Base-by-base conservation (phyloP, 2,888 invertebrate species). In the Diarsia rubi region DNA sequence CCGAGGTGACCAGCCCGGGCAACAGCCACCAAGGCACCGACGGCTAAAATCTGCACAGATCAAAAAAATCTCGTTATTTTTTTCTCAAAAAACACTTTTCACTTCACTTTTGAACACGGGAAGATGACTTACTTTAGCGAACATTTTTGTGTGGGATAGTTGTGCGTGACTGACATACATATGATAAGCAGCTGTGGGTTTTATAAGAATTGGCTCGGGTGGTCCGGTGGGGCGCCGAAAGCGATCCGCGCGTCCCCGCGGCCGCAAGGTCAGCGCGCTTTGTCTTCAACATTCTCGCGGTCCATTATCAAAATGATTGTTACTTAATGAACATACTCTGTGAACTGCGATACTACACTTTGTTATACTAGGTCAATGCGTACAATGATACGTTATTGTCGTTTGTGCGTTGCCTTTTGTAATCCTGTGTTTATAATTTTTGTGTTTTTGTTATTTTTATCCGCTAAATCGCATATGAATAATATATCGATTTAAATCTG, bases 1-100 rank as follows among this genome's bases (percentile, higher is more conserved):
- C 92, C 90, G 24, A 94, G 92, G 64, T 97, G 91, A 66, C 97
- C 97, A 44, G 97, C 97, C 81, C 95, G 95, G 60, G 96, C 96
- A 12, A 96, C 92, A 62, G 95, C 94, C 82, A 95, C 91, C 74
- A 95, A 87, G 57, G 95, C 93, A 81, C 93, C 88, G 86, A 97
- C 86, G 69, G 93, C 90, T 79, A 96, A 81, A 71, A 96, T 93
- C 96, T 96, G 92, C 44, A 86, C 83, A 87, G 82, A 83, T 45
- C 0, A 79, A 81, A 82, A 69, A 77, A 42, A 75, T 1, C 3
- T 27, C 69, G 49, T 81, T 19, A 81, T 24, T 57, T 54, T 45
- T 45, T 75, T 69, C 27, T 69, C 77, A 45, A 42, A 75, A 74
- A 70, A 75, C 81, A 88, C 73, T 79, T 81, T 82, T 83, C 88